These are phyloP conservation scores for Mya arenaria DNA, from an alignment of 1,140 invertebrate genomes.

Conservation along the genomic window DNA sequence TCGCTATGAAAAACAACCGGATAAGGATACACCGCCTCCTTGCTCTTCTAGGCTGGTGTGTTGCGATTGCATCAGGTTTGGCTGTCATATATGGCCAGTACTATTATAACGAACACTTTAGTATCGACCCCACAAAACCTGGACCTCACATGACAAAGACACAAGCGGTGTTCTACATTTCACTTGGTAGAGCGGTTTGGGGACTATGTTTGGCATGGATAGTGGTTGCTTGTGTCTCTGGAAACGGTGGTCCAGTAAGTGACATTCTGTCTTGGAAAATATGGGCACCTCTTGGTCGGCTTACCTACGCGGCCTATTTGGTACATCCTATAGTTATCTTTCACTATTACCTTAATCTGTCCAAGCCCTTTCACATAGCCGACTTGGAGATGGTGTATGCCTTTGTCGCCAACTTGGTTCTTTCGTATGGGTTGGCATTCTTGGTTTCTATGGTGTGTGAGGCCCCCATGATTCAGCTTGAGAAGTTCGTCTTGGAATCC, in stretches of 20 bases:
- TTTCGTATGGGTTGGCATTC: slow-evolving; percentile 37
- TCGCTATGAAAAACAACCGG: neutral
- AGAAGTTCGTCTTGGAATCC: slow-evolving; percentile 29
- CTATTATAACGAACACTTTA: slow-evolving; percentile 43
- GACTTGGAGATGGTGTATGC: slow-evolving; percentile 49
- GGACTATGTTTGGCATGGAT: slow-evolving; percentile 28
- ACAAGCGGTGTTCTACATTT: slow-evolving; percentile 16
- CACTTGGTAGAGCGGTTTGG: slow-evolving; percentile 3
- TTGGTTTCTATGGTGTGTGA: slow-evolving; percentile 46
- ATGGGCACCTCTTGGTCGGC: slow-evolving; percentile 90
- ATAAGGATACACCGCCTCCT: neutral
- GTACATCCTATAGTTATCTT: slow-evolving; percentile 85
- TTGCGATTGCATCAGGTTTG: slow-evolving; percentile 30
- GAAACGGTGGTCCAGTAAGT: slow-evolving; percentile 84
- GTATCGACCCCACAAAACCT: too few species aligned
- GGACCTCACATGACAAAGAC: slow-evolving; percentile 8
- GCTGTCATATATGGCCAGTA: slow-evolving; percentile 37
- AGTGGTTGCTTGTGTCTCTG: slow-evolving; percentile 36
- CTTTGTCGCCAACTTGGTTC: slow-evolving; percentile 24
- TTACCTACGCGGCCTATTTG: slow-evolving; percentile 95
- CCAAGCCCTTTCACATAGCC: slow-evolving; percentile 17
- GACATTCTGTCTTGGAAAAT: slow-evolving; percentile 89
- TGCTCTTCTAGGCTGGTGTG: slow-evolving; percentile 11
- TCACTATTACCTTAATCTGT: slow-evolving; percentile 26
- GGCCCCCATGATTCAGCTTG: slow-evolving; percentile 51